Evolutionary conservation across 1,140 invertebrate genomes (phyloP).

Genomic region (Ips typographus): DNA sequence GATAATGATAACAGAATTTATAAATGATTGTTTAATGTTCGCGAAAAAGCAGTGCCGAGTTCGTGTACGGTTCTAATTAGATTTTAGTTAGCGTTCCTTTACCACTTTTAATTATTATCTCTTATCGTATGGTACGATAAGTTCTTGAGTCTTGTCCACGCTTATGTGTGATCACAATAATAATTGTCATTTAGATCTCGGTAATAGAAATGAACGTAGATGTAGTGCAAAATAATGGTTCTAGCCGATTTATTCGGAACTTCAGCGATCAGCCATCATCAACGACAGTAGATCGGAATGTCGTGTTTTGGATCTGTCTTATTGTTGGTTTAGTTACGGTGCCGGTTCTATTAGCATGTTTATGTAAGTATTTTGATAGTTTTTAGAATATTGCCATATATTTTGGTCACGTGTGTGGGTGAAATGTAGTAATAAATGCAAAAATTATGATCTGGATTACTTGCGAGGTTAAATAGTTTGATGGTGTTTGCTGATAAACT

Average conservation of each 20-base stretch:
- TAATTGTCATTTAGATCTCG: too few species aligned
- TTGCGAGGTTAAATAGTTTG: too few species aligned
- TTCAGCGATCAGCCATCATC: too few species aligned
- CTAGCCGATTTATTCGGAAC: neutral
- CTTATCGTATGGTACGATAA: neutral
- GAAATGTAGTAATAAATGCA: too few species aligned
- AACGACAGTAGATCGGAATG: too few species aligned
- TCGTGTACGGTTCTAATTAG: neutral
- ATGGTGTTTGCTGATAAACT: too few species aligned
- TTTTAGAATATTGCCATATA: too few species aligned
- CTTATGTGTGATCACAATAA: too few species aligned
- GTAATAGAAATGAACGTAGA: constrained; percentile 15
- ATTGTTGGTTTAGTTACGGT: neutral
- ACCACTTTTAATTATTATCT: constrained; percentile 3
- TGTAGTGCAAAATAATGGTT: constrained; percentile 6
- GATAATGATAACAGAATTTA: constrained; percentile 23
- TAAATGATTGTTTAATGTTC: constrained; percentile 9
- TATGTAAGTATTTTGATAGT: constrained; percentile 4
- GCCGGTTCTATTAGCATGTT: neutral
- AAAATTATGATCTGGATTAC: too few species aligned
- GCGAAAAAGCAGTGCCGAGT: neutral
- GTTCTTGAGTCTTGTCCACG: too few species aligned
- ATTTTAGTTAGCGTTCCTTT: constrained; percentile 2
- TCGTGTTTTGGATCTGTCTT: neutral
- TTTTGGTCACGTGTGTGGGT: too few species aligned